Evolutionary conservation across 2,888 invertebrate species (phyloP).

Genomic region (Muschampia plurimacula): DNA sequence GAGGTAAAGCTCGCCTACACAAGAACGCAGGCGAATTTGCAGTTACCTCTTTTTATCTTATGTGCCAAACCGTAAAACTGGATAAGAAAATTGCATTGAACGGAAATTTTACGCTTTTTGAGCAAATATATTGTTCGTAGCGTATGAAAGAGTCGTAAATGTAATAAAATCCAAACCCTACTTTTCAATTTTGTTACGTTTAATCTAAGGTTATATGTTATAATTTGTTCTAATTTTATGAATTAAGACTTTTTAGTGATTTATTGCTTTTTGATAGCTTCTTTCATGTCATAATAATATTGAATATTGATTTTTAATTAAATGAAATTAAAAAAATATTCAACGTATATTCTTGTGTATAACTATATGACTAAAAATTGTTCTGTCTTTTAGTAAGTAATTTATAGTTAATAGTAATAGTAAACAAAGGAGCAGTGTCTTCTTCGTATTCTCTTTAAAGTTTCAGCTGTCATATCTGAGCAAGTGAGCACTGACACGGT

Average conservation of each 20-base stretch:
- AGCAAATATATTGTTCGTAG: conserved; percentile 11
- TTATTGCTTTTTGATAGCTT: too few species aligned
- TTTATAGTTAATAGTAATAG: conserved; percentile 2
- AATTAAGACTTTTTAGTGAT: too few species aligned
- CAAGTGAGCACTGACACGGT: conserved; percentile 66
- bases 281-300: too few species aligned
- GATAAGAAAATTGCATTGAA: conserved; percentile 76
- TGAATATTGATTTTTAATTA: too few species aligned
- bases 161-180: not conserved
- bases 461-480: conserved; percentile 71
- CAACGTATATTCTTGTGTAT: too few species aligned
- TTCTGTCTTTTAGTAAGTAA: not conserved
- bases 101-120: conserved; percentile 53
- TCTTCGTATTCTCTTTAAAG: conserved; percentile 57
- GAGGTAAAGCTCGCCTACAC: conserved; percentile 65
- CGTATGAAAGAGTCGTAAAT: not conserved
- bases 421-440: conserved; percentile 35
- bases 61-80: conserved; percentile 70
- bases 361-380: too few species aligned
- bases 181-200: not conserved
- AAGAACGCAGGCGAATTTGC: conserved; percentile 80
- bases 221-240: too few species aligned
- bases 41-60: conserved; percentile 79
- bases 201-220: too few species aligned
- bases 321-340: too few species aligned